These are phyloP conservation scores for Eonycteris spelaea DNA, from an alignment of 2,113 vertebrate genomes.

Conservation along the genomic window DNA sequence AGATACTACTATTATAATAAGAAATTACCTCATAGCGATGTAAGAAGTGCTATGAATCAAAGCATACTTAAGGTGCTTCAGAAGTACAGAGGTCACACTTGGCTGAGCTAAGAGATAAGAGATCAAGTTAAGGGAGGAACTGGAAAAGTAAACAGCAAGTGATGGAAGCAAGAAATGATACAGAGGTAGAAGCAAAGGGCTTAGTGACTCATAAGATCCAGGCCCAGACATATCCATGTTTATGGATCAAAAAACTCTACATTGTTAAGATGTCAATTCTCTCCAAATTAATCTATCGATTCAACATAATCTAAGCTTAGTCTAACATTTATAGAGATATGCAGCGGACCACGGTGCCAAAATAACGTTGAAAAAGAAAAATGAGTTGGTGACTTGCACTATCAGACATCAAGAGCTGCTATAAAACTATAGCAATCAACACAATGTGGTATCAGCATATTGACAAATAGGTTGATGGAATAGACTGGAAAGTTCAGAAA, in stretches of 20 bases:
- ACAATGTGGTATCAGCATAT: not conserved
- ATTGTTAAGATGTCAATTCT: not conserved
- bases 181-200: not conserved
- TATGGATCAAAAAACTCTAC: not conserved
- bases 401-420: not conserved
- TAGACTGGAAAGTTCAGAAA: not conserved
- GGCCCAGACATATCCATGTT: not conserved
- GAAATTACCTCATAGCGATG: not conserved
- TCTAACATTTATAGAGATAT: not conserved
- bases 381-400: not conserved
- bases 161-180: not conserved
- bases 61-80: not conserved
- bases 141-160: not conserved
- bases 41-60: not conserved
- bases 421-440: not conserved
- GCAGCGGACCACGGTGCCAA: not conserved
- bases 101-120: not conserved
- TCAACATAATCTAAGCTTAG: not conserved
- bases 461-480: not conserved
- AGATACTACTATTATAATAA: not conserved
- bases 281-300: not conserved
- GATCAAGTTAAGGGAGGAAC: not conserved
- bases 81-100: not conserved
- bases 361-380: not conserved
- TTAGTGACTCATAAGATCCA: not conserved